Conservation (phyloP, 2,888 invertebrate genomes). For the Mystacides longicornis region DNA sequence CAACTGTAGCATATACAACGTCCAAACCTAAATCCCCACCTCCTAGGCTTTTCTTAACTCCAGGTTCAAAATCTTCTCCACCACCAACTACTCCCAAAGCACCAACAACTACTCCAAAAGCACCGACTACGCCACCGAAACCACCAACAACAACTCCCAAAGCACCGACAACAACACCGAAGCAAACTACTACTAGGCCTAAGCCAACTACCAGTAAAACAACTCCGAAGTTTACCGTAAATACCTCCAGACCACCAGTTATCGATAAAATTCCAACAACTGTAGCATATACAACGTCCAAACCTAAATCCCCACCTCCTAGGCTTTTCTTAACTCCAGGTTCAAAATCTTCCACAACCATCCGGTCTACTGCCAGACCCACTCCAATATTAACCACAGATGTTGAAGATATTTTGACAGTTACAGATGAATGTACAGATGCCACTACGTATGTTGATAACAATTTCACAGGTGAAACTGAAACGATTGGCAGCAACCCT, state of each 20-base stretch:
- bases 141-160: neutral
- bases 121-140: neutral
- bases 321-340: neutral
- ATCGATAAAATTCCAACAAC: neutral
- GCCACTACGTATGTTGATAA: neutral
- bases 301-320: neutral
- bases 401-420: neutral
- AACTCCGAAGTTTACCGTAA: neutral
- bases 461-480: conserved; percentile 3
- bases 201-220: neutral
- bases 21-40: neutral
- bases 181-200: neutral
- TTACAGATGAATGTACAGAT: neutral
- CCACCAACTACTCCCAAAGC: neutral
- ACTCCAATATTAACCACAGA: neutral
- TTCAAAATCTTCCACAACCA: neutral
- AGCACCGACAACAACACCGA: neutral
- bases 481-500: neutral
- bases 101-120: neutral
- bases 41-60: neutral
- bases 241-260: neutral
- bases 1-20: neutral
- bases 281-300: neutral
- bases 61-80: neutral
- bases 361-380: neutral